A percentile compares a stretch with the other conserved stretches of the same genome.
phyloP scores from a whole-genome alignment of 2,113 vertebrate species.

The Psephotus haematonotus region DNA sequence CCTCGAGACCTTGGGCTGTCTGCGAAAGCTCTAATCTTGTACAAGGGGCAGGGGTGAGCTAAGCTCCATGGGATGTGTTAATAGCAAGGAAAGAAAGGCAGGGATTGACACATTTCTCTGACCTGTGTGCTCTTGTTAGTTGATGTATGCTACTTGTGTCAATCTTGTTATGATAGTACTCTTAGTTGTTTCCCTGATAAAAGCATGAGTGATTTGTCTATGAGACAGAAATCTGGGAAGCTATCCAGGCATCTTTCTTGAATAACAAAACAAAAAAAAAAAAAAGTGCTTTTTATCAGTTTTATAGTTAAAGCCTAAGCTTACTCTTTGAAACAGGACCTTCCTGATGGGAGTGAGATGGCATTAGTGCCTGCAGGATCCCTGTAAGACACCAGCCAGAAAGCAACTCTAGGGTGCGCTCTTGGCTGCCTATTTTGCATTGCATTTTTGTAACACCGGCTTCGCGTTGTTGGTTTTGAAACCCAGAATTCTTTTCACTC shows the following conservation, averaged over 20 bases:
- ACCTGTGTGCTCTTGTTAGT: not conserved
- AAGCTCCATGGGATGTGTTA: fast-evolving
- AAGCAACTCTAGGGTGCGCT: not conserved
- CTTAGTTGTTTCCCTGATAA: not conserved
- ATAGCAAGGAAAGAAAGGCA: not conserved
- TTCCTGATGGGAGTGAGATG: not conserved
- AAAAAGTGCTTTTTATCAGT: not conserved
- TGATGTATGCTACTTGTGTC: not conserved
- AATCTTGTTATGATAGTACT: not conserved
- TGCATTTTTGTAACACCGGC: not conserved
- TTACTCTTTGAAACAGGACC: not conserved
- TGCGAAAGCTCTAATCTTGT: not conserved
- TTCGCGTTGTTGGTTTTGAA: not conserved
- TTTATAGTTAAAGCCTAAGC: not conserved
- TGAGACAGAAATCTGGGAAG: not conserved
- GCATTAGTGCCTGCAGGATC: not conserved
- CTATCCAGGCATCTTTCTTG: not conserved
- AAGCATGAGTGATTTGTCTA: not conserved
- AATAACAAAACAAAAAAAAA: not conserved
- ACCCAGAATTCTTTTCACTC: not conserved
- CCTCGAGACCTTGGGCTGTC: not conserved
- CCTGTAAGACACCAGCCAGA: not conserved
- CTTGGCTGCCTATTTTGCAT: not conserved
- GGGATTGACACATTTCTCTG: not conserved
- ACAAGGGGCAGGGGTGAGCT: not conserved